Percentiles rank a stretch among this genome's conserved stretches.
Evolutionary conservation across 2,888 invertebrate genomes (phyloP).

Genomic region (Miltochrista miniata): DNA sequence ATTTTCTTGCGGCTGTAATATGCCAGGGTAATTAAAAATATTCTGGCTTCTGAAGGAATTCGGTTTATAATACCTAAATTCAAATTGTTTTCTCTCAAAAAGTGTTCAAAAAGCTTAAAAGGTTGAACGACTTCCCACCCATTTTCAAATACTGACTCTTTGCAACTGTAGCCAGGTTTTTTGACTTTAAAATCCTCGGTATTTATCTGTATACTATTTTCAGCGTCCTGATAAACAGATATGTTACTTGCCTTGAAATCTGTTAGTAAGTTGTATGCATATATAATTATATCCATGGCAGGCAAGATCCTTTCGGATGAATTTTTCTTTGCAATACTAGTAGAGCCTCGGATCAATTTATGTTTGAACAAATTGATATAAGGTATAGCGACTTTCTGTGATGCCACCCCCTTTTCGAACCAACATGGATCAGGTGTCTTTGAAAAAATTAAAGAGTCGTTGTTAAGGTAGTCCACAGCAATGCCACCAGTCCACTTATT

Average conservation of each 20-base stretch:
- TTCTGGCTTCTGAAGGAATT: slow-evolving; percentile 34
- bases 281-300: slow-evolving; percentile 46
- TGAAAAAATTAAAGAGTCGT: neutral
- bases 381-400: slow-evolving; percentile 9
- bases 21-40: slow-evolving; percentile 44
- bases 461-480: slow-evolving; percentile 10
- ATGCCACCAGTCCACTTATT: neutral
- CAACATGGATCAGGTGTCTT: slow-evolving; percentile 14
- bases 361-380: slow-evolving; percentile 27
- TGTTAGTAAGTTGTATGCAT: slow-evolving; percentile 48
- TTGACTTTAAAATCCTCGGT: slow-evolving; percentile 1
- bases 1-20: slow-evolving; percentile 42
- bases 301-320: slow-evolving; percentile 19
- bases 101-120: slow-evolving; percentile 22
- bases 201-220: slow-evolving; percentile 3
- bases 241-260: slow-evolving; percentile 24
- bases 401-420: slow-evolving; percentile 32
- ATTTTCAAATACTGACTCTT: slow-evolving; percentile 44
- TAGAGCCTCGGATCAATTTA: slow-evolving; percentile 14
- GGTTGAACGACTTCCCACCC: slow-evolving; percentile 40
- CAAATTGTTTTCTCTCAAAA: slow-evolving; percentile 19
- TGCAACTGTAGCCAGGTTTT: slow-evolving; percentile 37
- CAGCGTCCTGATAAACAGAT: slow-evolving; percentile 9
- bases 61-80: slow-evolving; percentile 18
- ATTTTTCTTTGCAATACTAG: slow-evolving; percentile 1